Percentiles rank a stretch among this genome's conserved stretches.
Evolutionary conservation across 2,113 vertebrate species (phyloP).

Genomic region (Anguilla rostrata): DNA sequence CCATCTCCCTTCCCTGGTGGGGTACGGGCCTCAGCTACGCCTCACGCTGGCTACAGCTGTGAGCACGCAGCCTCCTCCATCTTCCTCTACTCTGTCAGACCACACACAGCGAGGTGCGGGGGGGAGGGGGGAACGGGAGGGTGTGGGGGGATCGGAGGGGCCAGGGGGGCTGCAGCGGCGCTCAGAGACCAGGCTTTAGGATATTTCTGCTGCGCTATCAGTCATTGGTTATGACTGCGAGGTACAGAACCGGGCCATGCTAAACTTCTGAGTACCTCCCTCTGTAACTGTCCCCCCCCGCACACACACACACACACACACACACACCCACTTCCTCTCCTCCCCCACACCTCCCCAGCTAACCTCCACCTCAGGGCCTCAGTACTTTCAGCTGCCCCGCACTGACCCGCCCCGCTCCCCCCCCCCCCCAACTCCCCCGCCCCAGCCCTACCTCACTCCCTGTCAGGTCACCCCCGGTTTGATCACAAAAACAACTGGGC

Average conservation of each 20-base stretch:
- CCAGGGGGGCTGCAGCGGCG: slow-evolving; percentile 27
- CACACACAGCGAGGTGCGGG: slow-evolving; percentile 49
- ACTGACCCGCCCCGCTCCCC: not conserved
- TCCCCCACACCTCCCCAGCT: not conserved
- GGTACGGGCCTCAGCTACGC: slow-evolving; percentile 12
- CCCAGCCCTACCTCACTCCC: not conserved
- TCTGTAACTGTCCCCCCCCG: not conserved
- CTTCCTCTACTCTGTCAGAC: slow-evolving; percentile 44
- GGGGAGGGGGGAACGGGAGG: not conserved
- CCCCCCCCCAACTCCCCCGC: not conserved
- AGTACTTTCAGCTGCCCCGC: not conserved
- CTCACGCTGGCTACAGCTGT: slow-evolving; percentile 38
- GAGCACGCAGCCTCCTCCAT: slow-evolving; percentile 16
- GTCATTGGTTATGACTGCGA: slow-evolving; percentile 43
- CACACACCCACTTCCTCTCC: not conserved
- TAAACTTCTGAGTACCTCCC: not conserved
- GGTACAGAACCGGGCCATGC: slow-evolving; percentile 20
- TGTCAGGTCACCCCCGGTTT: not conserved
- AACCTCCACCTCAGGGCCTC: not conserved
- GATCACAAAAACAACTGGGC: not conserved
- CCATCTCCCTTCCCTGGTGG: not conserved
- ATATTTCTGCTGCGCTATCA: slow-evolving; percentile 40
- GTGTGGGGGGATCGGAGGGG: slow-evolving; percentile 36
- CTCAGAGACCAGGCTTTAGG: not conserved
- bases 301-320: not conserved